A percentile compares a stretch with the other conserved stretches of the same genome.
Evolutionary conservation across 2,113 vertebrate species (phyloP).

Genomic region (Alligator sinensis): DNA sequence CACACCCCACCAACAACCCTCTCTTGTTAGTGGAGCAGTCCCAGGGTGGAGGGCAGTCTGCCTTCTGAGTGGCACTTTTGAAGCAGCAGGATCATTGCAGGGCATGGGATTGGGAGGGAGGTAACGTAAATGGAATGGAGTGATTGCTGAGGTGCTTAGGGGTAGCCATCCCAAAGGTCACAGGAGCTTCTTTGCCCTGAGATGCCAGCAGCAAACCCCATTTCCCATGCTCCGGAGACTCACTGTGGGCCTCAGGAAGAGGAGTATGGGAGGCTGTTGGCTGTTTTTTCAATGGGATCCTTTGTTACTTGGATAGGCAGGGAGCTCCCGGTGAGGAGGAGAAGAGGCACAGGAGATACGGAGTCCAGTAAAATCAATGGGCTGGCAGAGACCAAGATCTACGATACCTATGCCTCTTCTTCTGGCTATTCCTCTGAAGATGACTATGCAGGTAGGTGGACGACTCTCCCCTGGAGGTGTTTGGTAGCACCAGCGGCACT

Average conservation of each 20-base stretch:
- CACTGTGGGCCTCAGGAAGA: neutral
- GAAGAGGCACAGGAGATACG: conserved; percentile 64
- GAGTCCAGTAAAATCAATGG: conserved; percentile 79
- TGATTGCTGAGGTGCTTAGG: neutral
- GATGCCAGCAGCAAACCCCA: neutral
- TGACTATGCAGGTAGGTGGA: conserved; percentile 68
- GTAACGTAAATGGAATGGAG: neutral
- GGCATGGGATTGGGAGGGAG: neutral
- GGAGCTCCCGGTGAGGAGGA: conserved; percentile 64
- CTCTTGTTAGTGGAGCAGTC: neutral
- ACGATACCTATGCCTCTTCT: conserved; percentile 82
- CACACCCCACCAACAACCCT: neutral
- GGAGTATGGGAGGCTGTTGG: neutral
- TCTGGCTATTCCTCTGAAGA: conserved; percentile 89
- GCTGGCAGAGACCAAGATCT: conserved; percentile 63
- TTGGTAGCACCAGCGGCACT: neutral
- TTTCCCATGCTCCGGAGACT: neutral
- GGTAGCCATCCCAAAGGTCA: neutral
- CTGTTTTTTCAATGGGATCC: neutral
- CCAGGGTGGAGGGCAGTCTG: neutral
- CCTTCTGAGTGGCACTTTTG: neutral
- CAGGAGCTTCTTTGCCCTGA: neutral
- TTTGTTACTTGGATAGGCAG: conserved; percentile 48
- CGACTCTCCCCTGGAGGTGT: no score
- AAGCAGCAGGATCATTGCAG: neutral